Percentiles rank a stretch among this genome's conserved stretches.
These are phyloP conservation scores for Ctenopoma multispine DNA, from an alignment of 2,797 vertebrate species.

Conservation along the genomic window DNA sequence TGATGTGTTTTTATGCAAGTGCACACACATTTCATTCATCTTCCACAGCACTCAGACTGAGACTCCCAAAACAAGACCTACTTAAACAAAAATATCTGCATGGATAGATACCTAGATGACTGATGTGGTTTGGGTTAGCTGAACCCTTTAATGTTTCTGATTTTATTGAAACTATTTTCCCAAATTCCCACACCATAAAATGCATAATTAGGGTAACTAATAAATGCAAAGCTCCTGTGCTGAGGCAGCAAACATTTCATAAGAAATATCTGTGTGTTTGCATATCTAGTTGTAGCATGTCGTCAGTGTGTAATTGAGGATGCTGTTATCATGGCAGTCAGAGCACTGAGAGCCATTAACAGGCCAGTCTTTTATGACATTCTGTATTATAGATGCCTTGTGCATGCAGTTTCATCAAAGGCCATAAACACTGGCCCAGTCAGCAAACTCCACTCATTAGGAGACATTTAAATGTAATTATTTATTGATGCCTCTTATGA, in stretches of 20 bases:
- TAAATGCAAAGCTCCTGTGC: conserved; percentile 53
- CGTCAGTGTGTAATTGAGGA: conserved; percentile 77
- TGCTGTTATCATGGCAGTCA: conserved; percentile 80
- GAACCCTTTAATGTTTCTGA: conserved; percentile 6
- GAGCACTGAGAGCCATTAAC: conserved; percentile 82
- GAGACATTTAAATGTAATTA: conserved; percentile 87
- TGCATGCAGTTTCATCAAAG: conserved; percentile 80
- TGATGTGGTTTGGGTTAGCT: conserved; percentile 9
- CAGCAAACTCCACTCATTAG: conserved; percentile 88
- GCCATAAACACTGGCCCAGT: conserved; percentile 79
- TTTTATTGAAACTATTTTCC: conserved; percentile 46
- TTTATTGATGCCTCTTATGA: conserved; percentile 87
- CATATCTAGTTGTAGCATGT: conserved; percentile 74
- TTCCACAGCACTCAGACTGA: background rate
- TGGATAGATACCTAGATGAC: background rate
- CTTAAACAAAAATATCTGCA: conserved; percentile 1
- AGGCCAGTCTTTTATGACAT: conserved; percentile 84
- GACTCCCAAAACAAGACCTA: background rate
- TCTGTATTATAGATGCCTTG: conserved; percentile 83
- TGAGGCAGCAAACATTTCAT: conserved; percentile 66
- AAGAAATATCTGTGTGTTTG: conserved; percentile 70
- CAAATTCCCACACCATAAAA: conserved; percentile 51
- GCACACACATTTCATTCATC: background rate
- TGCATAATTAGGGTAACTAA: conserved; percentile 51
- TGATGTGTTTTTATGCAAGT: background rate